Evolutionary conservation across 23 tunicate species (phyloP).

Genomic region (Halocynthia roretzi): DNA sequence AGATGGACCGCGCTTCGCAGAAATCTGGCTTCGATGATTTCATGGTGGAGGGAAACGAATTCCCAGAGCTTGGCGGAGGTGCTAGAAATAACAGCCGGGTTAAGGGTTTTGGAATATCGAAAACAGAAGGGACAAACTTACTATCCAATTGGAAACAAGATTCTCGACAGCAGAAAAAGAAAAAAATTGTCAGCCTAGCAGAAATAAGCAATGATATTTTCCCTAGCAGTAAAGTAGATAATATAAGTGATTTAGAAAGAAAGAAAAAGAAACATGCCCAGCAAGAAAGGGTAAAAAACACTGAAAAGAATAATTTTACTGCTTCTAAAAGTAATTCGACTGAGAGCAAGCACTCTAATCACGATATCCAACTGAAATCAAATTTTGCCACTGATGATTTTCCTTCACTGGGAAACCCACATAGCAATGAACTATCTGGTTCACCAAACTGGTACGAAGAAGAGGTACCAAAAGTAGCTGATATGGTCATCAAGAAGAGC

Average conservation of each 20-base stretch:
- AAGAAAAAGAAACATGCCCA: too few species aligned
- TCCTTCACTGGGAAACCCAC: neutral
- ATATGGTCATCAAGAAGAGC: neutral
- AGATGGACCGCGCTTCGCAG: neutral
- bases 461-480: neutral
- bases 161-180: neutral
- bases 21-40: neutral
- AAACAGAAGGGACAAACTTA: neutral
- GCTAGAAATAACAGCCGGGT: neutral
- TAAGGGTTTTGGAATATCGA: neutral
- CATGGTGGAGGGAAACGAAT: neutral
- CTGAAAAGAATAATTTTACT: too few species aligned
- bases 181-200: neutral
- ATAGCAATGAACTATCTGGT: neutral
- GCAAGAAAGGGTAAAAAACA: too few species aligned
- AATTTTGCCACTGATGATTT: neutral
- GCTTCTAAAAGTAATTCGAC: too few species aligned
- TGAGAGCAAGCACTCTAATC: too few species aligned
- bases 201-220: slow-evolving; percentile 20
- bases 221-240: slow-evolving; percentile 3
- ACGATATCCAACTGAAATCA: neutral
- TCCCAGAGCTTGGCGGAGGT: slow-evolving; percentile 19
- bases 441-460: slow-evolving; percentile 18
- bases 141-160: neutral
- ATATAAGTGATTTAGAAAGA: too few species aligned